Evolutionary conservation across 2,113 vertebrate genomes (phyloP), one percentile per base, ranked within the genome.

Genomic region (Collichthys lucidus): DNA sequence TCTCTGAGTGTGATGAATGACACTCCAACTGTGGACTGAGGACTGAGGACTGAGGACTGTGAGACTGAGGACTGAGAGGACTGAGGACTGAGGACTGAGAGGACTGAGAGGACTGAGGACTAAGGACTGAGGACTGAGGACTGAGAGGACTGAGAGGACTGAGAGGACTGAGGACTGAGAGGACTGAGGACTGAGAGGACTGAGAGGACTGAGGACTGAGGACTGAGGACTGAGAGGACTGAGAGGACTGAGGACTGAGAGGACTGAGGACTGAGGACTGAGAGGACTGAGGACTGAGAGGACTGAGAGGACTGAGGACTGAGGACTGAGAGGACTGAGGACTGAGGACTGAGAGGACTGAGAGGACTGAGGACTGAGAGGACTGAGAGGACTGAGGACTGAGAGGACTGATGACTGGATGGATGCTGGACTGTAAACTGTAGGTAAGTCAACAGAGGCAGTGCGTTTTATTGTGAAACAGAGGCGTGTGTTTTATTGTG

Each of bases 371-470:
- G 31, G 31, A 31, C 31, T 31, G 31, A 56, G 31, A 6, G 31
- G 31, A 35, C 31, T 7, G 31, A 8, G 35, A 8, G 35, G 35
- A 35, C 31, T 7, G 31, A 6, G 31, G 31, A 35, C 31, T 7
- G 31, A 8, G 35, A 8, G 35, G 35, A 35, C 31, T 35, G 31
- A 7, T 5, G 31, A 35, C 35, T 7, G 6, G 72, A 91, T 91
- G 93, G 86, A 89, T 73, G 78, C 68, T 49, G 87, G 81, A 61
- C 79, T 56, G 59, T 90, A 77, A 89, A 69, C 69, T 31, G 67
- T 68, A 91, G 91, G 94, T 94, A 87, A 86, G 91, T 53, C 61
- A 11, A 26, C 0, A 1, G 49, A 40, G 29, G 12, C 50, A 26
- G 68, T 40, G 0, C 9, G 1, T 69, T 70, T 64, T 50, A 69